phyloP scores from a whole-genome alignment of 2,797 vertebrate genomes.

The Acipenser transmontanus region DNA sequence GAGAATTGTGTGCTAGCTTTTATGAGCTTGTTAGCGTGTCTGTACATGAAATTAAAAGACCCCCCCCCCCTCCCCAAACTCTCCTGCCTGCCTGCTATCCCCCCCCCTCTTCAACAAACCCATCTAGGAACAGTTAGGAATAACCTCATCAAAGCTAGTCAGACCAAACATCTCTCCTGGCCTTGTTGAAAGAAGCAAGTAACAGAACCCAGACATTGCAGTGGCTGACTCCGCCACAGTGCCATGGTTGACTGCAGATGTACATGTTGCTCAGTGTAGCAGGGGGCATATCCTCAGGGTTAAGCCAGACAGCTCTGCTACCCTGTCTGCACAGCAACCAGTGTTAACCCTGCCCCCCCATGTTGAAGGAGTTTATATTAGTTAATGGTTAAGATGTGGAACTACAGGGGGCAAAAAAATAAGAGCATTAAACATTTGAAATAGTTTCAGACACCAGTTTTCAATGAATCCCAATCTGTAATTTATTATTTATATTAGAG shows the following conservation, averaged over 20 bases:
- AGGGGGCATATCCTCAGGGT: conserved; percentile 52
- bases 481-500: conserved; percentile 24
- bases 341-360: too few relatives aligned
- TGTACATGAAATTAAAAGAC: conserved; percentile 29
- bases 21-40: conserved; percentile 33
- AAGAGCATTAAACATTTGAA: too few relatives aligned
- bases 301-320: conserved; percentile 32
- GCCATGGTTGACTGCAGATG: conserved; percentile 23
- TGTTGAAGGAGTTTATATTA: too few relatives aligned
- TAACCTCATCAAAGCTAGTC: conserved; percentile 17
- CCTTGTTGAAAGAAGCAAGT: conserved; percentile 11
- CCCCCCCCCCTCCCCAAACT: conserved; percentile 18
- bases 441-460: too few relatives aligned
- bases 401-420: too few relatives aligned
- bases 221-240: conserved; percentile 3
- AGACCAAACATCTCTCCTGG: conserved; percentile 12
- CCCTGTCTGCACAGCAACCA: conserved; percentile 31
- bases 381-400: too few relatives aligned
- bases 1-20: conserved; percentile 24
- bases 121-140: conserved; percentile 20
- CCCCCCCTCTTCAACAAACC: conserved; percentile 16
- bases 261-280: conserved; percentile 32
- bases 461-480: too few relatives aligned
- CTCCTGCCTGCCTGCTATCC: conserved; percentile 22
- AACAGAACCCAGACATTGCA: conserved; percentile 20